These are phyloP conservation scores for Cromileptes altivelis DNA, from an alignment of 2,113 vertebrate species.

Conservation along the genomic window DNA sequence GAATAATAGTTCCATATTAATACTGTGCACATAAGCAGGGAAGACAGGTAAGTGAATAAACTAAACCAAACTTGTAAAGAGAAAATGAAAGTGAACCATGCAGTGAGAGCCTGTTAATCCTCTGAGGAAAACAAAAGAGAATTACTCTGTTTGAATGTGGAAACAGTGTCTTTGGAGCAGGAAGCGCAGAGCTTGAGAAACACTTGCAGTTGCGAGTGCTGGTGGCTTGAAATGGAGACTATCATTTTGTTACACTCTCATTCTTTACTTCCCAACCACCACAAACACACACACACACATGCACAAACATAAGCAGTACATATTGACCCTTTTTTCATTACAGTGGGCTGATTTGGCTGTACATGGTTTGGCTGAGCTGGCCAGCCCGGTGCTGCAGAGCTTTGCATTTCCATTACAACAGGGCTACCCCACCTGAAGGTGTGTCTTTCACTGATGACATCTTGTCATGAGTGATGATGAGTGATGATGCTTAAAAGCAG, in stretches of 20 bases:
- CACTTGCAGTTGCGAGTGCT: background rate
- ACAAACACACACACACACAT: background rate
- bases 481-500: too few species aligned
- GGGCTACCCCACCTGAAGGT: too few species aligned
- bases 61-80: background rate
- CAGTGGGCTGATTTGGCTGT: too few species aligned
- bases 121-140: background rate
- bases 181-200: constrained; percentile 1
- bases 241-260: background rate
- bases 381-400: too few species aligned
- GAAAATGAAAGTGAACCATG: background rate
- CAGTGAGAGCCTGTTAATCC: background rate
- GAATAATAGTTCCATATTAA: background rate
- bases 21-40: background rate
- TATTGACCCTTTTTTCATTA: too few species aligned
- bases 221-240: background rate
- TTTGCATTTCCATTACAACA: too few species aligned
- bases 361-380: too few species aligned
- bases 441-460: too few species aligned
- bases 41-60: background rate
- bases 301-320: background rate
- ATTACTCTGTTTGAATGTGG: background rate
- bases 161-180: background rate
- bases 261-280: background rate
- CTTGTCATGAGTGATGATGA: too few species aligned